Percentiles rank a stretch among this genome's conserved stretches.
Conservation (phyloP, 2,888 invertebrate species). For the Agonopterix arenella region DNA sequence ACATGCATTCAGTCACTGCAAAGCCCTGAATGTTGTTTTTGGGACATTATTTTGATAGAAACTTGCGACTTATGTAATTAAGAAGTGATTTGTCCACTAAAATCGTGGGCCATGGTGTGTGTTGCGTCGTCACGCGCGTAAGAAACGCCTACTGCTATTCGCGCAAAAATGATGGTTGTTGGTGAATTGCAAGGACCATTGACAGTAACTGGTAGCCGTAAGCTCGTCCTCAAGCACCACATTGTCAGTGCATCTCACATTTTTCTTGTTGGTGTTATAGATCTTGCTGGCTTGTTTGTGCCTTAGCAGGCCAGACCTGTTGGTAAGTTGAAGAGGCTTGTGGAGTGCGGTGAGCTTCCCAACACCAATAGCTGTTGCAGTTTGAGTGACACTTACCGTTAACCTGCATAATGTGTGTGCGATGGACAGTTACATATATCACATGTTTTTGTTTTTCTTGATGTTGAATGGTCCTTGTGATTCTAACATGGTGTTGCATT, state of each 20-base stretch:
- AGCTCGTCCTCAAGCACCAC: slow-evolving; percentile 66
- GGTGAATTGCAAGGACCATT: slow-evolving; percentile 76
- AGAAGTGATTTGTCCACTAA: slow-evolving; percentile 36
- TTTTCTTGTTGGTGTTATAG: slow-evolving; percentile 80
- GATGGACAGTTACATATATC: slow-evolving; percentile 52
- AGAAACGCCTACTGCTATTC: slow-evolving; percentile 54
- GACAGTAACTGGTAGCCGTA: slow-evolving; percentile 47
- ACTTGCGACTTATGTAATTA: slow-evolving; percentile 64
- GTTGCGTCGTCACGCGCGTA: slow-evolving; percentile 41
- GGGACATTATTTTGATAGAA: slow-evolving; percentile 47
- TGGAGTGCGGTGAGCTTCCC: slow-evolving; percentile 61
- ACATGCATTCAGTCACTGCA: slow-evolving; percentile 64
- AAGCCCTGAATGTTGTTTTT: slow-evolving; percentile 49
- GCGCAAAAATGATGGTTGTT: slow-evolving; percentile 68
- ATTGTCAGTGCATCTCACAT: slow-evolving; percentile 62
- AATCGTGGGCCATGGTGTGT: slow-evolving; percentile 40
- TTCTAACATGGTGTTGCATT: slow-evolving; percentile 55
- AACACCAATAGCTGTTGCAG: slow-evolving; percentile 62
- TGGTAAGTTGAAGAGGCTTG: slow-evolving; percentile 78
- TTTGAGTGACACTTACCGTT: slow-evolving; percentile 59
- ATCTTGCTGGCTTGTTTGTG: slow-evolving; percentile 86
- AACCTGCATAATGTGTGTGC: slow-evolving; percentile 74
- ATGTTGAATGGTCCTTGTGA: slow-evolving; percentile 76
- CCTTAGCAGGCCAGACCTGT: slow-evolving; percentile 84
- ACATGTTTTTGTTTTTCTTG: slow-evolving; percentile 50